A percentile compares a stretch with the other conserved stretches of the same genome.
Conservation (phyloP, 2,888 invertebrate genomes). For the Dasypogon diadema region DNA sequence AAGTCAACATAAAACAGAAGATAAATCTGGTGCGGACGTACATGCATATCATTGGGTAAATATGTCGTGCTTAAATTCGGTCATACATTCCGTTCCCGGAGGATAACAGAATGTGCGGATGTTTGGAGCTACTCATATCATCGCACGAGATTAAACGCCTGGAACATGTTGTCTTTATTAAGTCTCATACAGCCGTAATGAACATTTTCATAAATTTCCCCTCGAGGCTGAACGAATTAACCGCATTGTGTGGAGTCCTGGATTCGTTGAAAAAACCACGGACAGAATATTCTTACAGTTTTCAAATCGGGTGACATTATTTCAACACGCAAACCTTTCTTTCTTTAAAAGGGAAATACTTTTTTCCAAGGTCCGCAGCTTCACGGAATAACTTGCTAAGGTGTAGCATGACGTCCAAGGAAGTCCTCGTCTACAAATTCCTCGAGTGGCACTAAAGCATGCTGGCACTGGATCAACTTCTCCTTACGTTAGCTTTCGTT, state of each 20-base stretch:
- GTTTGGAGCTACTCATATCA: constrained; percentile 39
- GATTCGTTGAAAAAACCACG: constrained; percentile 12
- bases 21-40: constrained; percentile 43
- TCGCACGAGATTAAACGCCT: constrained; percentile 36
- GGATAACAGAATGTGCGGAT: constrained; percentile 34
- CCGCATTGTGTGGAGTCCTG: constrained; percentile 34
- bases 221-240: constrained; percentile 25
- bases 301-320: neutral
- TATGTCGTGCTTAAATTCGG: constrained; percentile 45
- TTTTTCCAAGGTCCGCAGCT: neutral
- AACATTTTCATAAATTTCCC: constrained; percentile 45
- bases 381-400: too few species aligned
- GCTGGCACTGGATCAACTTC: neutral
- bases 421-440: neutral
- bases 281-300: constrained; percentile 11
- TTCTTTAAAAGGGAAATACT: too few species aligned
- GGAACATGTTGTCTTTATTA: constrained; percentile 47
- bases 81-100: constrained; percentile 29
- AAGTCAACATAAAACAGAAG: constrained; percentile 15
- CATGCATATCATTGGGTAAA: constrained; percentile 28
- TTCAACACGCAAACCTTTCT: neutral
- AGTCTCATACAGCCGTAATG: constrained; percentile 41
- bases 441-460: neutral
- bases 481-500: neutral
- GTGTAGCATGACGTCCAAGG: too few species aligned